Evolutionary conservation across 2,797 vertebrate species (phyloP).

Genomic region (Miichthys miiuy): DNA sequence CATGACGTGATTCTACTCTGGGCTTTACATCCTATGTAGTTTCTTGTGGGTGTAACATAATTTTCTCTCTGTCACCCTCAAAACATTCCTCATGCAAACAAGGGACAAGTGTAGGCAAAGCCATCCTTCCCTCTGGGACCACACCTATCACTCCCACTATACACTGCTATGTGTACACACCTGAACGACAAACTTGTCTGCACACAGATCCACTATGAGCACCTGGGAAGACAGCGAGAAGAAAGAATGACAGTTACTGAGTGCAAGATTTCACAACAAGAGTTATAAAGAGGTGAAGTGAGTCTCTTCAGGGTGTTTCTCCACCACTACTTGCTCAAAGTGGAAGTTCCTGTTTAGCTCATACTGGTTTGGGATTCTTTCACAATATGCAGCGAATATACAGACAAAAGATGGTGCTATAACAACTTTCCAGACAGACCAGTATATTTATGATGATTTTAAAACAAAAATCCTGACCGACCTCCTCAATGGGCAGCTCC

Average conservation of each 20-base stretch:
- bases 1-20: slow-evolving; percentile 5
- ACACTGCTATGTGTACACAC: slow-evolving; percentile 83
- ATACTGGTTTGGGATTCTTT: not conserved
- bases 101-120: slow-evolving; percentile 68
- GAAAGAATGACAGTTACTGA: slow-evolving; percentile 51
- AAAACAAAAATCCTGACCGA: slow-evolving; percentile 67
- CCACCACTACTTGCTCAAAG: not conserved
- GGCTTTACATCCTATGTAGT: not conserved
- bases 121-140: slow-evolving; percentile 34
- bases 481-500: slow-evolving; percentile 97
- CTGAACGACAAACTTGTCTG: slow-evolving; percentile 94
- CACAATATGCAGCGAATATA: not conserved
- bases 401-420: not conserved
- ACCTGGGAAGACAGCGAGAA: slow-evolving; percentile 84
- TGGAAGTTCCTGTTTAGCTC: too few relatives aligned
- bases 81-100: slow-evolving; percentile 31
- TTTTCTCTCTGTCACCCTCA: slow-evolving; percentile 45
- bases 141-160: slow-evolving; percentile 55
- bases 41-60: slow-evolving; percentile 18
- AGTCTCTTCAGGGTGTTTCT: slow-evolving; percentile 11
- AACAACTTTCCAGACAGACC: not conserved
- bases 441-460: not conserved
- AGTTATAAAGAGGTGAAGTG: not conserved
- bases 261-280: slow-evolving; percentile 10
- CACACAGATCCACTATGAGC: slow-evolving; percentile 97